These are phyloP conservation scores for Tupaia tana DNA, from an alignment of 2,113 vertebrate species.

Conservation along the genomic window DNA sequence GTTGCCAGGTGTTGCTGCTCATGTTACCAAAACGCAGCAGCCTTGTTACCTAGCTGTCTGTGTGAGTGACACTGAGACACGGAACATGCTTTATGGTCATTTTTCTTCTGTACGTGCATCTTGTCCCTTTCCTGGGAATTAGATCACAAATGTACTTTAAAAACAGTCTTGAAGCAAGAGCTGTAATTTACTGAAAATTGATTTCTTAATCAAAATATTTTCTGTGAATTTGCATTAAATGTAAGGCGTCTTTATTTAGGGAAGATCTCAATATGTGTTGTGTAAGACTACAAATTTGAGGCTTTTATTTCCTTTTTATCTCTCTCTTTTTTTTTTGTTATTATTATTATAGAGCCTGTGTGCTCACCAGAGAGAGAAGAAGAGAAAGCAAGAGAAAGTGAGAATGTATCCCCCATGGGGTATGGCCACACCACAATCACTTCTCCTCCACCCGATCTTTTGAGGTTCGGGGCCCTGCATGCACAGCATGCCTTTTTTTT, in stretches of 20 bases:
- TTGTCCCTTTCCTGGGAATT: slow-evolving; percentile 52
- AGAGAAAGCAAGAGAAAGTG: no score
- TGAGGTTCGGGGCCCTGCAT: no score
- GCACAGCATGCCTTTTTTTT: no score
- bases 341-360: background rate
- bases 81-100: slow-evolving; percentile 10
- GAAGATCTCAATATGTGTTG: background rate
- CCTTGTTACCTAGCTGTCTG: background rate
- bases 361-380: no score
- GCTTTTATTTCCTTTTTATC: no score
- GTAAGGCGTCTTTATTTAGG: background rate
- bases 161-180: background rate
- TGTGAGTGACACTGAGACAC: background rate
- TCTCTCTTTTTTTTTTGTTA: background rate
- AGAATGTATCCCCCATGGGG: no score
- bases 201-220: slow-evolving; percentile 46
- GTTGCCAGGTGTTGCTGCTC: background rate
- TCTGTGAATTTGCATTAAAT: background rate
- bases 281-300: background rate
- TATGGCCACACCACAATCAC: no score
- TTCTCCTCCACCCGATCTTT: no score
- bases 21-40: background rate
- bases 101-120: slow-evolving; percentile 22
- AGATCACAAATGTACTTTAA: slow-evolving; percentile 7
- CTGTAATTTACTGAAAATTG: background rate